Percentiles rank a stretch among this genome's conserved stretches.
Evolutionary conservation across 37 sponge, comb jelly and placozoan genomes (phyloP).

Genomic region (Crambe crambe): DNA sequence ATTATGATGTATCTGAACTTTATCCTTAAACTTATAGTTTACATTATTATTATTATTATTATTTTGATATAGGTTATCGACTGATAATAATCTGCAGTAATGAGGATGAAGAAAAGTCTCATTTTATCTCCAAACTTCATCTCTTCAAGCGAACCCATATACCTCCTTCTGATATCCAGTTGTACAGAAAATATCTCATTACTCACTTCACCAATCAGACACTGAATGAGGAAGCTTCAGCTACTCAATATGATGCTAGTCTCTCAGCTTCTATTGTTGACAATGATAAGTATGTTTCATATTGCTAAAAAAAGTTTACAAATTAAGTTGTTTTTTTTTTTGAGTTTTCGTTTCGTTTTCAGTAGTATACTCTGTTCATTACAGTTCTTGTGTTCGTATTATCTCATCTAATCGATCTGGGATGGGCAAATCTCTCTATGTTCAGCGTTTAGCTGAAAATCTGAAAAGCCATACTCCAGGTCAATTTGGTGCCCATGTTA

Average conservation of each 20-base stretch:
- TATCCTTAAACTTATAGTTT: too few species aligned
- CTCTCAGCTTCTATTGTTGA: slow-evolving; percentile 28
- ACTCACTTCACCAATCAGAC: slow-evolving; percentile 16
- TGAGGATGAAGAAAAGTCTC: slow-evolving; percentile 64
- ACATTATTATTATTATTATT: neutral
- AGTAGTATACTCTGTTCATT: too few species aligned
- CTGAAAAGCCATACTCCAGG: neutral
- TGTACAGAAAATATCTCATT: slow-evolving; percentile 22
- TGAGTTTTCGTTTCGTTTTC: too few species aligned
- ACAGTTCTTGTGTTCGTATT: slow-evolving; percentile 54
- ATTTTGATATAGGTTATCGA: slow-evolving; percentile 32
- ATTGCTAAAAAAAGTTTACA: neutral
- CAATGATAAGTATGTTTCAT: slow-evolving; percentile 25
- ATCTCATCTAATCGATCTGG: slow-evolving; percentile 60
- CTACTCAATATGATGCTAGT: neutral
- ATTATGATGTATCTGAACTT: too few species aligned
- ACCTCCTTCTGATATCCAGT: neutral
- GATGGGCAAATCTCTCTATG: slow-evolving; percentile 79
- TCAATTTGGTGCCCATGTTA: slow-evolving; percentile 1
- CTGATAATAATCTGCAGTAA: slow-evolving; percentile 68
- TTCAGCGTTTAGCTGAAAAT: slow-evolving; percentile 42
- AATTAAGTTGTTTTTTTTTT: neutral
- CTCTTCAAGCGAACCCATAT: slow-evolving; percentile 7
- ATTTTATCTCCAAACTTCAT: slow-evolving; percentile 51
- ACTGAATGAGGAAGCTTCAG: neutral